Evolutionary conservation across 2,113 vertebrate species (phyloP), one percentile per base, ranked within the genome.

Genomic region (Stigmatopora argus): DNA sequence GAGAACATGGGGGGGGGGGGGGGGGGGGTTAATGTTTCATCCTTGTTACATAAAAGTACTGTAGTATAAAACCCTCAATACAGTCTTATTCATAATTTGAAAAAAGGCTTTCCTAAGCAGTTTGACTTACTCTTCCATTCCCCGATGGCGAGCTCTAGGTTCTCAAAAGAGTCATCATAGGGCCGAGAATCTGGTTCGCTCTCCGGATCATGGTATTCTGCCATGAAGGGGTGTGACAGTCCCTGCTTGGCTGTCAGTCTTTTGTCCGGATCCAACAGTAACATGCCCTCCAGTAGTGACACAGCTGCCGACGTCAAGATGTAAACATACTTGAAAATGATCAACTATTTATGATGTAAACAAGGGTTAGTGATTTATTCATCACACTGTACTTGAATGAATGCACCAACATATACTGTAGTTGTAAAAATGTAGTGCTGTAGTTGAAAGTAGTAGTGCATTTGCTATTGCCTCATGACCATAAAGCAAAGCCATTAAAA

Each of bases 111-210:
- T 41, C 9, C 19, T 34, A 15, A 55, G 51, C 38, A 7, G 13
- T 48, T 6, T 5, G 1, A 77, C 89, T 84, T 70, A 92, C 92
- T 93, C 71, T 92, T 93, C 91, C 92, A 92, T 71, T 93, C 92
- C 5, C 83, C 86, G n/a, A 91, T 47, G 0, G 67, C 78, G 10
- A 93, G 88, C 67, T 92, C 87, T 67, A 92, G 41, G 73, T 75
- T 92, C 81, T 93, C 92, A 5, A 93, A 93, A 4, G 92, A 92
- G 78, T 93, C 92, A 0, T 93, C 92, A 0, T 93, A 93, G 2
- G 81, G 81, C 2, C 64, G 62, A 0, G 91, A 89, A 55, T 85
- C 82, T 0, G 89, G 82, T 61, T 93, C 92, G 3, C 70, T 49
- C 55, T 91, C 90, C 0, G 90, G 85, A 61, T 93, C 92, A 0